Evolutionary conservation across 2,113 vertebrate genomes (phyloP).

Genomic region (Sclerurus mexicanus): DNA sequence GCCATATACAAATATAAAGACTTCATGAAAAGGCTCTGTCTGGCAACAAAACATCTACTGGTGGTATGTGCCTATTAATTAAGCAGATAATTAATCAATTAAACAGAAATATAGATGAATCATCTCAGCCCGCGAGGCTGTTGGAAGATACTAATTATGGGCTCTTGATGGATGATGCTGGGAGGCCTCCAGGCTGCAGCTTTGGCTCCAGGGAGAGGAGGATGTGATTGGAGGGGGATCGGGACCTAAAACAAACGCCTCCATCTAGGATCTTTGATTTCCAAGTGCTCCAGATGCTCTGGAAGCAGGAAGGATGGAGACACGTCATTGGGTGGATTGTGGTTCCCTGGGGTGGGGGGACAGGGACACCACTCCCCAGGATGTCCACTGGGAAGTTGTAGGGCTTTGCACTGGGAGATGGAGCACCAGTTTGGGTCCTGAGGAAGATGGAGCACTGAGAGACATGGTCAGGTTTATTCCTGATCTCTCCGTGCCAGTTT

Average conservation of each 20-base stretch:
- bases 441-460: neutral
- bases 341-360: neutral
- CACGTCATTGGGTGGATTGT: accelerated
- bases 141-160: neutral
- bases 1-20: neutral
- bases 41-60: neutral
- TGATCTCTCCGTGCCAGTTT: neutral
- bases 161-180: neutral
- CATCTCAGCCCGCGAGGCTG: neutral
- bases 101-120: constrained; percentile 21
- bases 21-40: neutral
- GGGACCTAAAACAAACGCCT: neutral
- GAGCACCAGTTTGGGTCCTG: neutral
- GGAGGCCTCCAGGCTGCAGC: neutral
- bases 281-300: neutral
- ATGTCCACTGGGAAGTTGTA: neutral
- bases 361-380: accelerated
- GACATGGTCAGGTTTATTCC: neutral
- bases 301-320: neutral
- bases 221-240: accelerated
- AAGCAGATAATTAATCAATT: constrained; percentile 34
- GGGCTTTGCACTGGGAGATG: neutral
- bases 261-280: neutral
- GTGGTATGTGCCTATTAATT: constrained; percentile 22
- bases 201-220: neutral